Evolutionary conservation across 1,140 invertebrate genomes (phyloP).

Genomic region (Pogonomyrmex barbatus): DNA sequence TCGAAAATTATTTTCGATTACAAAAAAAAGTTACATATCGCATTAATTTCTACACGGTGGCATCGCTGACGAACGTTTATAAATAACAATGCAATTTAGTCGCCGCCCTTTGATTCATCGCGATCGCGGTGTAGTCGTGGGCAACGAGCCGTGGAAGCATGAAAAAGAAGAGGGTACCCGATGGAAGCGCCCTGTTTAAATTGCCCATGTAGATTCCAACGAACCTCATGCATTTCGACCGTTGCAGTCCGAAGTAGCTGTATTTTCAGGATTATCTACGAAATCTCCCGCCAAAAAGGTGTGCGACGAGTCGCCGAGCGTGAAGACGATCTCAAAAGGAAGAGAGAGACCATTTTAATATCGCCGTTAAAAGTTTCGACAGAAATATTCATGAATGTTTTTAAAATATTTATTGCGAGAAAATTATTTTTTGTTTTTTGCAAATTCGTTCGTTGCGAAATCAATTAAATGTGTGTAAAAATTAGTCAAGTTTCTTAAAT

Average conservation of each 20-base stretch:
- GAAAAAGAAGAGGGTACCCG: constrained; percentile 38
- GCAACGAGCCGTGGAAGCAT: constrained; percentile 68
- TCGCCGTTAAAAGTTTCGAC: not conserved
- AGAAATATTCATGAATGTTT: not conserved
- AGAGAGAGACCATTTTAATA: constrained; percentile 18
- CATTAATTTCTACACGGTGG: not conserved
- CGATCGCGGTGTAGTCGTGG: constrained; percentile 61
- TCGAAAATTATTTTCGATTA: not conserved
- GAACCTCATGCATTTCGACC: constrained; percentile 74
- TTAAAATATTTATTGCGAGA: not conserved
- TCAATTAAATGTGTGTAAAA: not conserved
- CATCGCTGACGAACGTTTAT: constrained; percentile 5
- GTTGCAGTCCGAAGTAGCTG: constrained; percentile 62
- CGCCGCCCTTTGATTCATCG: constrained; percentile 62
- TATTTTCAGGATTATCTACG: constrained; percentile 63
- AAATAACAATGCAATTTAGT: constrained; percentile 55
- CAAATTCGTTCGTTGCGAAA: not conserved
- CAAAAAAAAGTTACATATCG: not conserved
- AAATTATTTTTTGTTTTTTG: not conserved
- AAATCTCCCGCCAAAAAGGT: constrained; percentile 75
- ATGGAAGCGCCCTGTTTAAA: constrained; percentile 61
- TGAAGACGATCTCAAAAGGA: constrained; percentile 58
- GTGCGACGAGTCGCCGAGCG: constrained; percentile 36
- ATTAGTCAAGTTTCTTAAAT: not conserved
- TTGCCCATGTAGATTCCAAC: constrained; percentile 67